Evolutionary conservation across 2,113 vertebrate genomes (phyloP).

Genomic region (Gymnogyps californianus): DNA sequence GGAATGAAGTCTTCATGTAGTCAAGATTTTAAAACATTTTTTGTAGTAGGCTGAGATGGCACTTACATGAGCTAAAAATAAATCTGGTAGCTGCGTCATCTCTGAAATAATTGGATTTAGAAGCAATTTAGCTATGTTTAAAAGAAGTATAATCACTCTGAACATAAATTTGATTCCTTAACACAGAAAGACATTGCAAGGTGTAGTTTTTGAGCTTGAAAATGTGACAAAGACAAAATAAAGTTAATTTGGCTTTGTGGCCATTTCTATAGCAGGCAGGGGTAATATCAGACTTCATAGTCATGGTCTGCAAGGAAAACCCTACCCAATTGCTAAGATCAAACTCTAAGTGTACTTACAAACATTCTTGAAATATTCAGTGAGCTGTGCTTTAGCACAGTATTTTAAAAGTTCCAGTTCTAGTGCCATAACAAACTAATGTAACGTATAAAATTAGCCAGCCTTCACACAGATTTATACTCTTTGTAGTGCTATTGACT

Average conservation of each 20-base stretch:
- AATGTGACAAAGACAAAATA: background rate
- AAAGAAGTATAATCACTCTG: background rate
- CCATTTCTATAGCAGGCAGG: background rate
- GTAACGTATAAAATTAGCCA: background rate
- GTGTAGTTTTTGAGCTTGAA: background rate
- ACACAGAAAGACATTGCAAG: background rate
- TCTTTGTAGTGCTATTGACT: background rate
- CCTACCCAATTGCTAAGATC: background rate
- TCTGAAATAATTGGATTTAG: slow-evolving; percentile 7
- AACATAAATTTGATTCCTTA: background rate
- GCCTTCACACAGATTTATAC: background rate
- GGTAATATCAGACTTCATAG: background rate
- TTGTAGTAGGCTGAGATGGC: background rate
- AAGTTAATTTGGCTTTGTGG: background rate
- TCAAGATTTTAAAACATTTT: background rate
- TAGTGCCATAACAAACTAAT: background rate
- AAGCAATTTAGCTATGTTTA: background rate
- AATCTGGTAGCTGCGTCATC: background rate
- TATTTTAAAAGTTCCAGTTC: background rate
- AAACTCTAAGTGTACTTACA: background rate
- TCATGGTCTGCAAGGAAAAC: background rate
- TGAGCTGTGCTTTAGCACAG: background rate
- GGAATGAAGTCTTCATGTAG: background rate
- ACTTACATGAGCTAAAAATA: slow-evolving; percentile 4
- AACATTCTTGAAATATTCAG: background rate